These are phyloP conservation scores for Mechanitis messenoides DNA, from an alignment of 2,888 invertebrate species.

Conservation along the genomic window DNA sequence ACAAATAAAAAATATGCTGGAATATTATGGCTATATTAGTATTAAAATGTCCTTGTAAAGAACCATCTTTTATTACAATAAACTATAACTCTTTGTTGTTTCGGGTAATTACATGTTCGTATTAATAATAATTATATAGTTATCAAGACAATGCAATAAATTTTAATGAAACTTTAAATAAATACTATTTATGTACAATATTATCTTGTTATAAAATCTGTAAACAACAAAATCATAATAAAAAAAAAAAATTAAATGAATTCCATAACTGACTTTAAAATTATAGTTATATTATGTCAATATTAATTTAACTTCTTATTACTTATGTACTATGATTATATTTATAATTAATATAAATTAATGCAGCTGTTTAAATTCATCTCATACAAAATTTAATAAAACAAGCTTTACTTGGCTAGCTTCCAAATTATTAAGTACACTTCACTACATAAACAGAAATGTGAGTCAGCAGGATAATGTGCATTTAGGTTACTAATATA, in stretches of 20 bases:
- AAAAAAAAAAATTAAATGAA: background rate
- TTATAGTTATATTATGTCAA: too few species aligned
- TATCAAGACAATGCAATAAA: too few species aligned
- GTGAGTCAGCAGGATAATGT: constrained; percentile 3
- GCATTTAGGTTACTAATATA: background rate
- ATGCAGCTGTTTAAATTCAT: background rate
- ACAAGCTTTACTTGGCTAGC: constrained; percentile 3
- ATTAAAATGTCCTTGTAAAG: background rate
- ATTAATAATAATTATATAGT: too few species aligned
- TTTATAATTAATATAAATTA: background rate
- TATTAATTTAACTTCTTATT: too few species aligned
- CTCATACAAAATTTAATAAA: background rate
- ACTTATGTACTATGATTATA: too few species aligned
- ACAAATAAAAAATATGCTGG: too few species aligned
- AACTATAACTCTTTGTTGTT: constrained; percentile 3
- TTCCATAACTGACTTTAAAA: too few species aligned
- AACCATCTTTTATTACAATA: background rate
- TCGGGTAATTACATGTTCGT: background rate
- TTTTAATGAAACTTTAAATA: too few species aligned
- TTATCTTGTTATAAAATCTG: too few species aligned
- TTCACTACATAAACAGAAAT: constrained; percentile 1
- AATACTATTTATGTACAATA: too few species aligned
- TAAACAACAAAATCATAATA: background rate
- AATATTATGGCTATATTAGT: background rate
- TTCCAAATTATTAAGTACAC: background rate